Base-by-base conservation (phyloP, 2,888 invertebrate species). In the Lamellibrachia columna region DNA sequence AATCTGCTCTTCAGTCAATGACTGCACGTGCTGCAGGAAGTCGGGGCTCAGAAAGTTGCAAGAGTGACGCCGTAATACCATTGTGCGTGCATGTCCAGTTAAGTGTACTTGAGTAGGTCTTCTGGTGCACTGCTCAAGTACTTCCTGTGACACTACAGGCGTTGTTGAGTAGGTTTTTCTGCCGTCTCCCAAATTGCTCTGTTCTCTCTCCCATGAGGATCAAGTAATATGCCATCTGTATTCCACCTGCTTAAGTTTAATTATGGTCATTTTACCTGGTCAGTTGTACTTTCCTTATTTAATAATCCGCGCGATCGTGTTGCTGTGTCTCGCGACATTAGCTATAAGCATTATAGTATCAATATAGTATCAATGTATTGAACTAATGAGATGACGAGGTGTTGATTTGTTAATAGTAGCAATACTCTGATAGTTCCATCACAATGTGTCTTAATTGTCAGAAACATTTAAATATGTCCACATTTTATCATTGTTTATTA, bases 81-180 rank as follows among this genome's bases (percentile, higher is more conserved):
- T 75, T n/a, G 75, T 15, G 75, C 15, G 4, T 75, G 75, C 15
- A 75, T 75, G 75, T 75, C 75, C 3, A 75, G 75, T 75, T 75
- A 75, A 75, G 75, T 75, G 75, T 75, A 75, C 75, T 75, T 22
- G 75, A 75, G 75, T 75, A n/a, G 75, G 75, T 22, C 75, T 75
- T 75, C 75, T 75, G 75, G 15, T 75, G 75, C 4, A 15, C 75
- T 22, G 75, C 22, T 75, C 75, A 75, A 75, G 22, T 75, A 75
- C 75, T 75, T 75, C 75, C 75, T 11, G 75, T 75, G 75, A 75
- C 75, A 75, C 75, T 75, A 22, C 75, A 75, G 75, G 75, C 75
- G 22, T 15, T 22, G n/a, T 75, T 75, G 22, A 75, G 75, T 15
- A 75, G 75, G 75, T n/a, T 75, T 75, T 40, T 75, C 75, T n/a